phyloP scores from a whole-genome alignment of 1,140 invertebrate genomes.

The Asbolus verrucosus region DNA sequence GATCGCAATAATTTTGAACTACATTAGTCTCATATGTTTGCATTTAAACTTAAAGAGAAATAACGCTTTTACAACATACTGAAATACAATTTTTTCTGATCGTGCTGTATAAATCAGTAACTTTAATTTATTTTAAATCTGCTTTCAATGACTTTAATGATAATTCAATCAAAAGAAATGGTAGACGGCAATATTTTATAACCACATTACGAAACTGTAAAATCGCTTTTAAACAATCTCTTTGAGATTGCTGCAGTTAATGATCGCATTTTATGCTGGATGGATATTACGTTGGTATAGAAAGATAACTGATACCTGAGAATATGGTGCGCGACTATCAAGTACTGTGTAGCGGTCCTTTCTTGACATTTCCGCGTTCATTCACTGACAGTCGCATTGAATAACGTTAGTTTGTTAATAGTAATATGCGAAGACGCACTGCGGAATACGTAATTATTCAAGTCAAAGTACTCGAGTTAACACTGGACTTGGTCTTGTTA shows the following conservation, averaged over 20 bases:
- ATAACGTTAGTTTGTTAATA: constrained; percentile 44
- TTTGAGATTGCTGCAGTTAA: constrained; percentile 14
- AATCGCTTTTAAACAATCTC: constrained; percentile 10
- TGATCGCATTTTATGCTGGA: constrained; percentile 37
- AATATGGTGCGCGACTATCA: constrained; percentile 43
- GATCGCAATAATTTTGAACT: too few relatives aligned
- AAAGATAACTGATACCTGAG: constrained; percentile 44
- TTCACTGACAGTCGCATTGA: constrained; percentile 43
- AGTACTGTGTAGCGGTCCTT: constrained; percentile 43
- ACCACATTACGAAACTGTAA: constrained; percentile 25
- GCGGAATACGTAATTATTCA: constrained; percentile 30
- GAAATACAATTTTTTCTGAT: too few relatives aligned
- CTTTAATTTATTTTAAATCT: too few relatives aligned
- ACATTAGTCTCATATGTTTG: too few relatives aligned
- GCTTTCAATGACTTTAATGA: too few relatives aligned
- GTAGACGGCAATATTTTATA: too few relatives aligned
- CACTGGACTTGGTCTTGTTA: background rate
- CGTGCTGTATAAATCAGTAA: too few relatives aligned
- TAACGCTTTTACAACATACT: too few relatives aligned
- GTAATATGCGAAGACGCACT: constrained; percentile 35
- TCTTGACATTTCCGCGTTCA: constrained; percentile 44
- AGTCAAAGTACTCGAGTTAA: constrained; percentile 19
- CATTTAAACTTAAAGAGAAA: too few relatives aligned
- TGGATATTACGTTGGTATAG: constrained; percentile 39
- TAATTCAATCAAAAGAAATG: too few relatives aligned